Base-by-base conservation (phyloP, 1,140 invertebrate species). In the Caenorhabditis inopinata region DNA sequence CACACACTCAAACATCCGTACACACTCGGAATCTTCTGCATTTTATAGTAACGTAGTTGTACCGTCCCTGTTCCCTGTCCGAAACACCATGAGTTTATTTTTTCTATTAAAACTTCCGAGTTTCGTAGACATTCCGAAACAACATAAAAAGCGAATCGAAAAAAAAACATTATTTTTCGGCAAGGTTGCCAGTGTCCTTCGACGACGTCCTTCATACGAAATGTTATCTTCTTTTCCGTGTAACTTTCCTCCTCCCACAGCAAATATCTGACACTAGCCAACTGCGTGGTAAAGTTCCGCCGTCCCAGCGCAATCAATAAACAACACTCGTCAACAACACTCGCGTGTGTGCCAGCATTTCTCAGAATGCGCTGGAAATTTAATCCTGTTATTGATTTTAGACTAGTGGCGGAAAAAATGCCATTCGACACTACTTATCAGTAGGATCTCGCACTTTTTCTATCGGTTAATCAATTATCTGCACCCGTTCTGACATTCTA, bases 381-480 rank as follows among this genome's bases (percentile, higher is more conserved):
- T n/a, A n/a, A n/a, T n/a, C n/a, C n/a, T n/a, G n/a, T n/a, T n/a
- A n/a, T n/a, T n/a, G n/a, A n/a, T n/a, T n/a, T n/a, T n/a, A n/a
- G n/a, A n/a, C n/a, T n/a, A n/a, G n/a, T n/a, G n/a, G n/a, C n/a
- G n/a, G 23, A 11, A 27, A 58, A 32, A 38, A 21, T 38, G 58
- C 38, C 25, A 68, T 68, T 12, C 32, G 58, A 68, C 38, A 29
- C 27, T 16, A 12, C 51, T 23, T 51, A 25, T 7, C 27, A n/a
- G 48, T 7, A 25, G 21, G 12, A 23, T 58, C n/a, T 68, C 58
- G 35, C 27, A 58, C 27, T 32, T 29, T 29, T 68, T 38, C 58
- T 58, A 32, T n/a, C 58, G 32, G 58, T 32, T 68, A 68, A 68
- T 68, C 58, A 68, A 68, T 68, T 32, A 68, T 68, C 32, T n/a